These are phyloP conservation scores for Dermochelys coriacea DNA, from an alignment of 2,797 vertebrate genomes.

Conservation along the genomic window DNA sequence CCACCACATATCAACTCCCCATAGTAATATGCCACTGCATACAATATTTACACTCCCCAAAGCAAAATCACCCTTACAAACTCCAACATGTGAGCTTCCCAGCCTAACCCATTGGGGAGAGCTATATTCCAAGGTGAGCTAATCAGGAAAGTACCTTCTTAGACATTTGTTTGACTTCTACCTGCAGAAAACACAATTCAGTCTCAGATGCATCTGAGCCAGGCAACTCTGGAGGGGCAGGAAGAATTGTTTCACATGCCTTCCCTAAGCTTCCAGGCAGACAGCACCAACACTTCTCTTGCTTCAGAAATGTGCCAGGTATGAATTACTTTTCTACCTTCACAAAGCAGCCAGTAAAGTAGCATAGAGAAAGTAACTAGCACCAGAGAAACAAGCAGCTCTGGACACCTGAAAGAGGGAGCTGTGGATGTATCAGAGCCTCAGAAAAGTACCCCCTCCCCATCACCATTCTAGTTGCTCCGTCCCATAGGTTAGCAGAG, in stretches of 20 bases:
- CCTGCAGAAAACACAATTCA: conserved; percentile 73
- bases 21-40: not conserved
- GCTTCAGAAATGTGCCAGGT: conserved; percentile 67
- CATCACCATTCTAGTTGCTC: not conserved
- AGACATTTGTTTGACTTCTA: conserved; percentile 37
- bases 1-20: not conserved
- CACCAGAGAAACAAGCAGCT: not conserved
- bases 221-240: conserved; percentile 44
- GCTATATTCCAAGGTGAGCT: not conserved
- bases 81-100: not conserved
- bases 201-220: conserved; percentile 70
- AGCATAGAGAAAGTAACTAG: not conserved
- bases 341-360: not conserved
- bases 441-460: not conserved
- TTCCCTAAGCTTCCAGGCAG: conserved; percentile 67
- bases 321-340: conserved; percentile 29
- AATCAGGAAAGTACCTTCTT: not conserved
- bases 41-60: not conserved
- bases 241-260: conserved; percentile 60
- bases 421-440: not conserved
- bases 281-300: conserved; percentile 67
- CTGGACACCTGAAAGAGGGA: not conserved
- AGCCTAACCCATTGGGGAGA: not conserved
- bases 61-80: not conserved
- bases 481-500: not conserved